Evolutionary conservation across 2,888 invertebrate genomes (phyloP).

Genomic region (Thysanoteuthis rhombus): DNA sequence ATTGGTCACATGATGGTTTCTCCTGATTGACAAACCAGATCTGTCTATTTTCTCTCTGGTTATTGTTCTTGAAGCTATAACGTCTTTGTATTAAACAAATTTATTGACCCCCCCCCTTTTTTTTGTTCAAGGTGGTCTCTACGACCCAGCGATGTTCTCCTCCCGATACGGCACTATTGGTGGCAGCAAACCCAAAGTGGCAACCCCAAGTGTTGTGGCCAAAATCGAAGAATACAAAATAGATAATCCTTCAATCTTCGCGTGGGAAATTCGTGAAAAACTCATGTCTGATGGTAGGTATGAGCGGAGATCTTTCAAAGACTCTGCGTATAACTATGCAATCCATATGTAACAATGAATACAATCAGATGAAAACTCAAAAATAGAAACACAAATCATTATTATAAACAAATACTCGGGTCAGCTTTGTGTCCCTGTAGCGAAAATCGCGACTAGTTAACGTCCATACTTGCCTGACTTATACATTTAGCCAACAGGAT

Average conservation of each 20-base stretch:
- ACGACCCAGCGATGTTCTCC: constrained; percentile 39
- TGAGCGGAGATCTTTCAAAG: background rate
- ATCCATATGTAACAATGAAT: background rate
- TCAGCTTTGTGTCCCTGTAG: too few species aligned
- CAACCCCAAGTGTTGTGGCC: constrained; percentile 94
- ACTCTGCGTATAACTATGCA: background rate
- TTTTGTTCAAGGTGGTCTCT: constrained; percentile 36
- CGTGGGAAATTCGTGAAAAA: constrained; percentile 97
- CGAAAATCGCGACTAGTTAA: too few species aligned
- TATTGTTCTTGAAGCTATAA: background rate
- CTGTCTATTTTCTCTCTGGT: background rate
- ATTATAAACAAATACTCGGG: too few species aligned
- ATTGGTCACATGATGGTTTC: too few species aligned
- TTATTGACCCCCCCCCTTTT: background rate
- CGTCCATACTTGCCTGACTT: too few species aligned
- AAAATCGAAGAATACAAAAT: constrained; percentile 98
- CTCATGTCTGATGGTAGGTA: constrained; percentile 85
- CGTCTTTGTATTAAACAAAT: too few species aligned
- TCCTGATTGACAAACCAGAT: too few species aligned
- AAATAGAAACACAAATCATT: background rate
- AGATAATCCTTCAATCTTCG: constrained; percentile 97
- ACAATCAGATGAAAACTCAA: background rate
- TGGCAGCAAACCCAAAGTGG: constrained; percentile 96
- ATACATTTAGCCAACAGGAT: too few species aligned
- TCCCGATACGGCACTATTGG: constrained; percentile 66